Evolutionary conservation across 2,797 vertebrate genomes (phyloP), one percentile per base, ranked within the genome.

Genomic region (Todus mexicanus): DNA sequence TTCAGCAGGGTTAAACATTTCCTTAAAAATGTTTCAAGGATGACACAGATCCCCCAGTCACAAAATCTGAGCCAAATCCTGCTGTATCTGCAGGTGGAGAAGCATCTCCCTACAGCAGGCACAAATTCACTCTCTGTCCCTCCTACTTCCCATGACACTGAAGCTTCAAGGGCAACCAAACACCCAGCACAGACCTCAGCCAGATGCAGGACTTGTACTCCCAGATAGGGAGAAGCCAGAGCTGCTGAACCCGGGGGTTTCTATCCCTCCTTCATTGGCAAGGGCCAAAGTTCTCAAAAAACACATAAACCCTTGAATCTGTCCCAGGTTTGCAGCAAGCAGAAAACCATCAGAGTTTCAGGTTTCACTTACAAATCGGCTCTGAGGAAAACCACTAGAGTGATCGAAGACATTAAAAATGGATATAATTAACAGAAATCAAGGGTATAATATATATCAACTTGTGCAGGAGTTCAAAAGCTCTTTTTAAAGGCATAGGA

Each of bases 361-460:
- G 47, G 61, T 89, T 90, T 85, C 88, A 61, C 57, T 78, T 38
- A 77, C 57, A 75, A 84, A 69, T 59, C 60, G 72, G 47, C 76
- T 66, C 50, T 4, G 64, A 83, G 63, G 63, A 78, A 86, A 93
- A 70, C 66, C 90, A 57, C 65, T 42, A 20, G 33, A 16, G 50
- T 72, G 65, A 75, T 87, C 3, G 10, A 86, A 89, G 54, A 76
- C 82, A 89, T 93, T 89, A 90, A 83, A 77, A 85, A 93, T 85
- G 54, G 47, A 75, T 87, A 69, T 31, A 87, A 94, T 92, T 92
- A 93, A 81, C 59, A 85, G 42, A 89, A 92, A 92, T 84, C 66
- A 72, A 73, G 84, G 40, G 26, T 48, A 66, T 75, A 85, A 85
- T 31, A 70, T 37, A 26, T 6, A 94, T 75, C 82, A 84, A 92